These are phyloP conservation scores for Antrozous pallidus DNA, from an alignment of 2,797 vertebrate genomes.

Conservation along the genomic window DNA sequence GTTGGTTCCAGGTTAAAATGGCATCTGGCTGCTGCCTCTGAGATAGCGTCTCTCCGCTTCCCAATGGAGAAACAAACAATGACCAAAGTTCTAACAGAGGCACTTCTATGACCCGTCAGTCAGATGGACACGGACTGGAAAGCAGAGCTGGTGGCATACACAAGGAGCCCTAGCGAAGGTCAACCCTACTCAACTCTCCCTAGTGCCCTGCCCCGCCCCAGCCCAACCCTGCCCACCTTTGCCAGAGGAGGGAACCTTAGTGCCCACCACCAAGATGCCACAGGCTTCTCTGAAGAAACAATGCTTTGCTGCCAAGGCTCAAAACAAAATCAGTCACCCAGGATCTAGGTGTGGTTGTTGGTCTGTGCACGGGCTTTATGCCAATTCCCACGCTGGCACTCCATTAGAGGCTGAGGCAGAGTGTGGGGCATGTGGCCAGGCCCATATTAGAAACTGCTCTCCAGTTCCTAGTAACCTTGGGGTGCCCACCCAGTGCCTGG, in stretches of 20 bases:
- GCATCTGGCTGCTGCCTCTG: neutral
- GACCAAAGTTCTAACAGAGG: neutral
- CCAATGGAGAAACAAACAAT: neutral
- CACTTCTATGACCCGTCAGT: neutral
- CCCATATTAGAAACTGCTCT: neutral
- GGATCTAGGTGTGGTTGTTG: neutral
- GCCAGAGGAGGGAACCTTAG: neutral
- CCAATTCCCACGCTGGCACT: neutral
- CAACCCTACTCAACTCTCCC: neutral
- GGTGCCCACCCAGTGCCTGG: no score
- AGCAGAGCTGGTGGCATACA: neutral
- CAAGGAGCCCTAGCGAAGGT: neutral
- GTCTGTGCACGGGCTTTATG: neutral
- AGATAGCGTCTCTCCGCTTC: neutral
- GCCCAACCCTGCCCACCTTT: neutral
- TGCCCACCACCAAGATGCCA: neutral
- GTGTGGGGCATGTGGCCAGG: neutral
- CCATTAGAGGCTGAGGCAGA: neutral
- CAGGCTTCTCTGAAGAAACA: neutral
- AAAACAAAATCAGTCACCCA: neutral
- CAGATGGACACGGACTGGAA: rapidly evolving
- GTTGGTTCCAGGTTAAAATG: neutral
- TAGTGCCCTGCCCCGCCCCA: rapidly evolving
- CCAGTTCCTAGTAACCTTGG: neutral
- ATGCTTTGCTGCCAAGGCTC: neutral